Evolutionary conservation across 2,113 vertebrate genomes (phyloP).

Genomic region (Saccopteryx leptura): DNA sequence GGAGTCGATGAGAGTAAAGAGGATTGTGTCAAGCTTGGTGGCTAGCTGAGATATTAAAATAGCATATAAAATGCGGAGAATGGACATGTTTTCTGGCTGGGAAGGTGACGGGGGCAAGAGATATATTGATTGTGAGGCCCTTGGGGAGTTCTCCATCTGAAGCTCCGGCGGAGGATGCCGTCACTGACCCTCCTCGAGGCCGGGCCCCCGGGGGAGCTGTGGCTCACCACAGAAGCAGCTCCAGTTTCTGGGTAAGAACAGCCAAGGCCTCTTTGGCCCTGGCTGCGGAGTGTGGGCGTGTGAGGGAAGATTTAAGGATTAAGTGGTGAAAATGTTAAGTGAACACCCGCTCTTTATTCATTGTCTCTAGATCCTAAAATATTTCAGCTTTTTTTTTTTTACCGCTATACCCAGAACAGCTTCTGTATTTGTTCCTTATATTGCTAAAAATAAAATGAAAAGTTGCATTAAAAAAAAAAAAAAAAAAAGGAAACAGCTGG

Average conservation of each 20-base stretch:
- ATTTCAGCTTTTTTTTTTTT: conserved; percentile 42
- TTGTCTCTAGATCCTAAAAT: conserved; percentile 45
- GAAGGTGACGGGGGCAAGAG: not conserved
- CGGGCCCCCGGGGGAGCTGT: conserved; percentile 59
- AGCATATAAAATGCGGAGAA: not conserved
- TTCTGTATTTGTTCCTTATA: not conserved
- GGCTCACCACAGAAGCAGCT: conserved; percentile 70
- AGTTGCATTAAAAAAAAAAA: not conserved
- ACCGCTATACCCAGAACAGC: not conserved
- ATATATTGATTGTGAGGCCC: conserved; percentile 32
- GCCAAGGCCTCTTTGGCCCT: conserved; percentile 51
- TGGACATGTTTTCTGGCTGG: conserved; percentile 34
- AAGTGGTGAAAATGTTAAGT: conserved; percentile 70
- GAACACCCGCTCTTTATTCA: conserved; percentile 63
- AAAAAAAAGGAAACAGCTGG: not conserved
- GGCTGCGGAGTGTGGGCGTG: conserved; percentile 40
- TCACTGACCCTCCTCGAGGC: not conserved
- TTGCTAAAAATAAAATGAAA: conserved; percentile 48
- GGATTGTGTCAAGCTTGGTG: not conserved
- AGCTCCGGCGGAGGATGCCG: conserved; percentile 15
- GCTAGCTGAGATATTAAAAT: conserved; percentile 25
- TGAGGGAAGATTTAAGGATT: conserved; percentile 66
- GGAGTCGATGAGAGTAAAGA: not conserved
- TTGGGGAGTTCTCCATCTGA: conserved; percentile 21
- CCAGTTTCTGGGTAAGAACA: conserved; percentile 63